Base-by-base conservation (phyloP, 2,888 invertebrate species). In the Phyllotreta striolata region DNA sequence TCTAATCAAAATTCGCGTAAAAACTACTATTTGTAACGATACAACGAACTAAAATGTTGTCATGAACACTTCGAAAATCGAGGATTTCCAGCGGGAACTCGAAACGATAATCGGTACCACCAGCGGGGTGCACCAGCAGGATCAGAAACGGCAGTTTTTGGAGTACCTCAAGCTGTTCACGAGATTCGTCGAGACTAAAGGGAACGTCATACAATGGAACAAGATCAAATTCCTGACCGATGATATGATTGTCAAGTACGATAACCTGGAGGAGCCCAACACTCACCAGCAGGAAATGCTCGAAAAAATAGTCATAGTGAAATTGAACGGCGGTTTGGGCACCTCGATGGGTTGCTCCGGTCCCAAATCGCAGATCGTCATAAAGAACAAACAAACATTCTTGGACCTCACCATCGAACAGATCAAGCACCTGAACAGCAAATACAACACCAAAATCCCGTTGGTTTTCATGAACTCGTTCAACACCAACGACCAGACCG, bases 391-490 rank as follows among this genome's bases (percentile, higher is more conserved):
- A 71, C 86, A 96, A 44, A 96, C 96, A 0, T 97, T 97, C 81
- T 85, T 97, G 73, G 97, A 97, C 84, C 85, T 97, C 59, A 97
- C 96, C 14, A 95, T 97, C 55, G 97, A 97, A 79, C 97, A 97
- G 84, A 96, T 98, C 78, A 96, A 92, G 91, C 89, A 92, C 76
- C 83, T 94, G 37, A 99, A 99, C 83, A 95, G 93, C 83, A 92
- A 89, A 0, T 99, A 97, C 83, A 91, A 92, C 78, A 91, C 93
- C 66, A 93, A 95, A 83, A 98, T 99, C 8, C 98, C 99, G 0
- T 84, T 99, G 52, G 96, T 99, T 40, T 86, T 99, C 68, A 99
- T 99, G 99, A 97, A 99, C 84, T 98, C 98, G 0, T 99, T 99
- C 85, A 99, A 99, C 83, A 99, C 99, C 0, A 95, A 98, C 78